A percentile compares a stretch with the other conserved stretches of the same genome.
Conservation (phyloP, 2,888 invertebrate genomes). For the Himalopsyche kuldschensis region DNA sequence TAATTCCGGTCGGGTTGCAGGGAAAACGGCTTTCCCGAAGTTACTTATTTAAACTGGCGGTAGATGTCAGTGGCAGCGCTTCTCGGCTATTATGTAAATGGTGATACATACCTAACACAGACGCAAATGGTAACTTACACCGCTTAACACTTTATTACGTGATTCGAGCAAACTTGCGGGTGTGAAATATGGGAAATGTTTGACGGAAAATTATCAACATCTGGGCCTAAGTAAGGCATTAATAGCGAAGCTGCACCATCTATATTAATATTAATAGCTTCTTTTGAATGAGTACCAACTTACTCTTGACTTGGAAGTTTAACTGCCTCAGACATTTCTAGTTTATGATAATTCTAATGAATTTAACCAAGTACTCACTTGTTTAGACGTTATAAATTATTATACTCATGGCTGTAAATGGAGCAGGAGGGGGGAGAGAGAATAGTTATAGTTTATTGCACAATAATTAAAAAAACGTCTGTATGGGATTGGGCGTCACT, state of each 20-base stretch:
- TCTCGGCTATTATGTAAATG: slow-evolving; percentile 28
- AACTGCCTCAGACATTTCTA: too few relatives aligned
- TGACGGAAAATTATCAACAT: slow-evolving; percentile 2
- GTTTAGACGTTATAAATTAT: too few relatives aligned
- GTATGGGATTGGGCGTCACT: too few relatives aligned
- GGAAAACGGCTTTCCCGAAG: not conserved
- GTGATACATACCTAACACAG: slow-evolving; percentile 1
- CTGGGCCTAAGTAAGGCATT: not conserved
- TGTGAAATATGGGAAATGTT: slow-evolving; percentile 8
- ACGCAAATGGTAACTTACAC: not conserved
- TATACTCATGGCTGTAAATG: too few relatives aligned
- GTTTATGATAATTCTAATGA: too few relatives aligned
- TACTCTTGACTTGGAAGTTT: too few relatives aligned
- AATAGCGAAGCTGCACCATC: not conserved
- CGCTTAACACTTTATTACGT: not conserved
- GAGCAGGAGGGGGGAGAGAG: too few relatives aligned
- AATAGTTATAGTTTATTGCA: too few relatives aligned
- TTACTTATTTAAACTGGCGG: slow-evolving; percentile 29
- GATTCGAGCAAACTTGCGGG: not conserved
- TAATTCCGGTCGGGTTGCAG: not conserved
- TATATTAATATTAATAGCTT: not conserved
- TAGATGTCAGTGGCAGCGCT: slow-evolving; percentile 30
- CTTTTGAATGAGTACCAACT: too few relatives aligned
- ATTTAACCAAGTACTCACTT: too few relatives aligned
- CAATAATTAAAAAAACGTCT: too few relatives aligned